phyloP scores from a whole-genome alignment of 2,113 vertebrate species.

The Dolichotis patagonum region DNA sequence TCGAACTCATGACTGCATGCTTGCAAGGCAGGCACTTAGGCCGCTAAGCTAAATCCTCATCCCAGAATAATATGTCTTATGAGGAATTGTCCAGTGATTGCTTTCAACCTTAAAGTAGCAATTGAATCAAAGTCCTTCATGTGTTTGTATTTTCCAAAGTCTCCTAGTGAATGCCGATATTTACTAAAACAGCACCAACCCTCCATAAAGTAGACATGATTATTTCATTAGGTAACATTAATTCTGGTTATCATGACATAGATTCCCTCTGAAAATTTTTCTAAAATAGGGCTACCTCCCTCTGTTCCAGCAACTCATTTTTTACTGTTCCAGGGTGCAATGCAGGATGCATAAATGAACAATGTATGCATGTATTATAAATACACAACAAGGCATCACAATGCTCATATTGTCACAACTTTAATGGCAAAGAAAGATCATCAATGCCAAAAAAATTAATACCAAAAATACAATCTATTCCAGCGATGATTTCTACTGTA shows the following conservation, averaged over 20 bases:
- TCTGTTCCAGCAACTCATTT: neutral
- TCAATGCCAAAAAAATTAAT: neutral
- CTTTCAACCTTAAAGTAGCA: neutral
- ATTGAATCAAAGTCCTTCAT: neutral
- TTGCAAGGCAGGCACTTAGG: too few species aligned
- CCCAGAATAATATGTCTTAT: neutral
- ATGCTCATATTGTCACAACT: neutral
- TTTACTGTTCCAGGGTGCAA: neutral
- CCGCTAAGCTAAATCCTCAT: too few species aligned
- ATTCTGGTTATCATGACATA: neutral
- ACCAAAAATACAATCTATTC: neutral
- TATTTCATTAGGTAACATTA: neutral
- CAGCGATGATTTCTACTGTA: neutral
- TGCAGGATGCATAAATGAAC: neutral
- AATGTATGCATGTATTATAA: neutral
- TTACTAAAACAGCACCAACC: neutral
- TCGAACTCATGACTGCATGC: too few species aligned
- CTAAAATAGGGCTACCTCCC: neutral
- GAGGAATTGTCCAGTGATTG: neutral
- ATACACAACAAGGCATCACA: neutral
- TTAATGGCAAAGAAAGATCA: neutral
- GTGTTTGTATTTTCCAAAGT: neutral
- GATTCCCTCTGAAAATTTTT: neutral
- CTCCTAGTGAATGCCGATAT: neutral
- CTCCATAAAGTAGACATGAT: neutral